A percentile compares a stretch with the other conserved stretches of the same genome.
Conservation (phyloP, 2,797 vertebrate species). For the Hydrolagus colliei region DNA sequence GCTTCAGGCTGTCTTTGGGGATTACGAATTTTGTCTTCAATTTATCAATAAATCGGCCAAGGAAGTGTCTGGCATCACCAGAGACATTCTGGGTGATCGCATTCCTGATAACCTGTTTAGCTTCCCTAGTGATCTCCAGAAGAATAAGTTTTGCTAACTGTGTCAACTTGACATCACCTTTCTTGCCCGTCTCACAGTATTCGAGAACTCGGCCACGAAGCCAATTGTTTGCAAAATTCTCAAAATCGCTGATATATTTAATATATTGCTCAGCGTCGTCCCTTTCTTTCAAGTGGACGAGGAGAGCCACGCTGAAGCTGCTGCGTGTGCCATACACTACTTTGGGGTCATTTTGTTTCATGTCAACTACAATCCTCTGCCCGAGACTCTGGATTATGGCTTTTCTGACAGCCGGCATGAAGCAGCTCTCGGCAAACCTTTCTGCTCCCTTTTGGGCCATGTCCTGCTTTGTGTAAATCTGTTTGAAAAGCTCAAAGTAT, state of each 20-base stretch:
- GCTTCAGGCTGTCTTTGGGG: background rate
- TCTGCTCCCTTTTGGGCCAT: background rate
- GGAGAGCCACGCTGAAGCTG: background rate
- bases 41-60: background rate
- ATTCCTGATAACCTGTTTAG: background rate
- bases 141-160: background rate
- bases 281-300: background rate
- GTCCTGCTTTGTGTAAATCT: background rate
- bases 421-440: background rate
- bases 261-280: background rate
- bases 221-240: background rate
- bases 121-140: background rate
- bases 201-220: background rate
- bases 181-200: background rate
- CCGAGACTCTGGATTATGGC: background rate
- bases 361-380: background rate
- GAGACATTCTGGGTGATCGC: too few relatives aligned
- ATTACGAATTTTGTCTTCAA: background rate
- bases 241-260: background rate
- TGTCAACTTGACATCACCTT: background rate
- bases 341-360: background rate
- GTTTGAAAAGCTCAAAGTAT: slow-evolving; percentile 1
- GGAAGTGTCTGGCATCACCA: background rate
- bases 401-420: background rate
- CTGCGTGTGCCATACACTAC: background rate